phyloP scores from a whole-genome alignment of 2,797 vertebrate species.

The Perodicticus potto region DNA sequence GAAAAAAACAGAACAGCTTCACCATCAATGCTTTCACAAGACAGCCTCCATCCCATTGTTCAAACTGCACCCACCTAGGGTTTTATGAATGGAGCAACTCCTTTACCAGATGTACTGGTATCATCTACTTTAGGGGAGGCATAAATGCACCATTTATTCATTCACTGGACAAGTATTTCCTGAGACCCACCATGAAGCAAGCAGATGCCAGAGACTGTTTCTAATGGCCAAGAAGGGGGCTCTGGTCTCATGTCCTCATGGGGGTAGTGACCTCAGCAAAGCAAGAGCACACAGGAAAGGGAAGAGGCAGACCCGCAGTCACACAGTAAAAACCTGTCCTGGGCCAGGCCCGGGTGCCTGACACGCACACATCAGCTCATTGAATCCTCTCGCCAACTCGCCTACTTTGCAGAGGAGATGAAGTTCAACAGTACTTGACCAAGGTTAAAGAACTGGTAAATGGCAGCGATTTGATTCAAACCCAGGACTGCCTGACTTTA shows the following conservation, averaged over 20 bases:
- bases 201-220: not conserved
- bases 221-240: not conserved
- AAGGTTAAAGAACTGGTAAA: not conserved
- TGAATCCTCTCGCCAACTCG: not conserved
- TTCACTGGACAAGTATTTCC: not conserved
- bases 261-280: not conserved
- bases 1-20: not conserved
- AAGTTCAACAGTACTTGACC: not conserved
- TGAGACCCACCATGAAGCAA: not conserved
- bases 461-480: not conserved
- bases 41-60: not conserved
- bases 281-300: not conserved
- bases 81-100: not conserved
- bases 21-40: not conserved
- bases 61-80: fast-evolving
- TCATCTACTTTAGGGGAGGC: not conserved
- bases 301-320: not conserved
- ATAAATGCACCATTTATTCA: not conserved
- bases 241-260: not conserved
- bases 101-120: not conserved
- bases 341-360: not conserved
- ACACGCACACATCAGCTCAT: not conserved
- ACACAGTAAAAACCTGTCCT: not conserved
- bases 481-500: not conserved
- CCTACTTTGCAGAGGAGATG: not conserved